A percentile compares a stretch with the other conserved stretches of the same genome.
These are phyloP conservation scores for Drosophila algonquin DNA, from an alignment of 2,888 invertebrate genomes.

Conservation along the genomic window DNA sequence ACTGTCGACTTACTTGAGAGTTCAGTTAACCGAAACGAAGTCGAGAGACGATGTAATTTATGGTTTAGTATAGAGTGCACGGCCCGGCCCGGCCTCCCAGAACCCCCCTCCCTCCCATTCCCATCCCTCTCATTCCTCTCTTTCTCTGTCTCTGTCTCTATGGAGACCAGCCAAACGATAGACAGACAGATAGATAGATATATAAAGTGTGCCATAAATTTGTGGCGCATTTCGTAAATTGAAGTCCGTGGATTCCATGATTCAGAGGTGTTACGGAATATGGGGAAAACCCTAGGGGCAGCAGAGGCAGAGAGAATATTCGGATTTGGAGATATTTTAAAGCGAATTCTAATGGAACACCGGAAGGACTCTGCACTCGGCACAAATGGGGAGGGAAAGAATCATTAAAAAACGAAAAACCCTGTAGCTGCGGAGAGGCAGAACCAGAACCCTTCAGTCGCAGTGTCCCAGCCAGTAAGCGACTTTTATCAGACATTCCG, in stretches of 20 bases:
- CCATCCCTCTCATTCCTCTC: too few species aligned
- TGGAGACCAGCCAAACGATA: conserved; percentile 15
- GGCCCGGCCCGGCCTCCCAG: neutral
- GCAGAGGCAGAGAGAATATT: too few species aligned
- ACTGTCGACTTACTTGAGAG: conserved; percentile 59
- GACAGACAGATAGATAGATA: neutral
- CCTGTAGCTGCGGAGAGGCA: too few species aligned
- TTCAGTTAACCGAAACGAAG: conserved; percentile 73
- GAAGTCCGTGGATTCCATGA: neutral
- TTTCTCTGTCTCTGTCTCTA: too few species aligned
- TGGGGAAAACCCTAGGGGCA: neutral
- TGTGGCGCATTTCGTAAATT: conserved; percentile 1
- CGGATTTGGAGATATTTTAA: too few species aligned
- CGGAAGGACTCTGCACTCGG: too few species aligned
- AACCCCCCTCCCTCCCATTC: too few species aligned
- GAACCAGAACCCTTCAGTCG: neutral
- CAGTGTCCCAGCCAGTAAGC: neutral
- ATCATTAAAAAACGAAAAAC: too few species aligned
- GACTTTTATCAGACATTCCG: neutral
- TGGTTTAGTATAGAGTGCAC: conserved; percentile 65
- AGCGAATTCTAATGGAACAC: too few species aligned
- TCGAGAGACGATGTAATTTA: conserved; percentile 57
- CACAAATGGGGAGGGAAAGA: too few species aligned
- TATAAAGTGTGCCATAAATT: conserved; percentile 1
- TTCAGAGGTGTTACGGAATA: neutral